Base-by-base conservation (phyloP, 2,113 vertebrate species). In the Megaceryle maxima region DNA sequence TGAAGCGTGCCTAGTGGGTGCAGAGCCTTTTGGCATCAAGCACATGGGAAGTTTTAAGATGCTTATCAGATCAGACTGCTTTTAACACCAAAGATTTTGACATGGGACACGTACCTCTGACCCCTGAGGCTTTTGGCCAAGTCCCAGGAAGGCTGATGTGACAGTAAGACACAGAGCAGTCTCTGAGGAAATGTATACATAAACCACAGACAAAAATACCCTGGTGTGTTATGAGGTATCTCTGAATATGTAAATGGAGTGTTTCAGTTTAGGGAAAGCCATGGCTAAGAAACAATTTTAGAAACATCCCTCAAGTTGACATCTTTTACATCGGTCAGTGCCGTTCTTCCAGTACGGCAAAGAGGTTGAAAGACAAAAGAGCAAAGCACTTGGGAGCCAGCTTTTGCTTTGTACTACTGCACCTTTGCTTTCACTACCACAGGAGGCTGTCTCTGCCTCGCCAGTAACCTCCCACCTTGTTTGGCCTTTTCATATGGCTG, bases 51-150 rank as follows among this genome's bases (percentile, higher is more conserved):
- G 83, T 60, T 93, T 81, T 63, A 21, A 84, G 60, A 67, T 56
- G 35, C 56, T 83, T 92, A 88, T 94, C 83, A 63, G 94, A 55
- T 26, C 7, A 2, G 55, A 68, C 83, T 95, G 79, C 72, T 93
- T 80, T 48, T 88, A 77, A 83, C 73, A 86, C 50, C 4, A 1
- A 77, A 51, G 73, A n/a, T 90, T 94, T 91, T 96, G 83, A 74
- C 89, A 43, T 6, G 26, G 72, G 68, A 48, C 56, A 6, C 15
- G 35, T 56, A 60, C 31, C 33, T 80, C 72, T 90, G 60, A 70
- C 19, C 68, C 91, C n/a, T 50, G 56, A 81, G 64, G 76, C 51
- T 43, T 93, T 77, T 87, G 92, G 91, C 77, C 56, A 39, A 50
- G 46, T 13, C 60, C 85, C 72, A 80, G 55, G 17, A 67, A 62